Base-by-base conservation (phyloP, 1,140 invertebrate species). In the Zaprionus africanus region DNA sequence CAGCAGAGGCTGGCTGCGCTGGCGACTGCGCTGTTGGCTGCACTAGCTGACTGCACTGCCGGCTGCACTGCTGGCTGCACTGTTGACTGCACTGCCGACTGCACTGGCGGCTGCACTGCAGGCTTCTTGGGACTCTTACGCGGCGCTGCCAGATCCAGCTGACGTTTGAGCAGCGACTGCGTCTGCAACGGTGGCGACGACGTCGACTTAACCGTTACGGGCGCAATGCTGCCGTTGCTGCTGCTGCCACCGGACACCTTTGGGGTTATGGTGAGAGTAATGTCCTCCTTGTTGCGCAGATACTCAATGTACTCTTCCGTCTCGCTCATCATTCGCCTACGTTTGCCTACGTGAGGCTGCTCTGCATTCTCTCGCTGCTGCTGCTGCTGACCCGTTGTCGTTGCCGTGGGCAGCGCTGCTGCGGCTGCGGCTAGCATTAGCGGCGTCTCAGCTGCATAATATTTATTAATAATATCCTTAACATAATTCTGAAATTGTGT, bases 401-500 rank as follows among this genome's bases (percentile, higher is more conserved):
- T 88, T n/a, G 90, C 77, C 58, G 84, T 90, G 26, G 91, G 88
- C 81, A 92, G 59, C 4, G 85, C 91, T 19, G 83, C 83, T 17
- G 84, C 73, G 13, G 83, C 68, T 43, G 87, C 82, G 58, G 84
- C 83, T 51, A 87, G 70, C 73, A 91, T 81, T 1, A 91, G 63
- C 24, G 91, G 90, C 49, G 85, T 91, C 46, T 92, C 91, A 9
- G 91, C 91, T 41, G 90, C 80, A 80, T 92, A 92, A 57, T 92
- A 92, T 78, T 92, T 92, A 66, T 84, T 92, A 11, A 92, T 92
- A 26, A 92, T 92, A 76, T 92, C 90, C 66, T 92, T 92, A 71
- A 92, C 90, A 79, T 92, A 92, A 74, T 92, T 92, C 60, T 92
- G 91, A 79, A 92, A 91, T 71, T 92, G 90, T 59, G 84, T 92